These are phyloP conservation scores for Tetramorium alpestre DNA, from an alignment of 1,140 invertebrate species.

Conservation along the genomic window DNA sequence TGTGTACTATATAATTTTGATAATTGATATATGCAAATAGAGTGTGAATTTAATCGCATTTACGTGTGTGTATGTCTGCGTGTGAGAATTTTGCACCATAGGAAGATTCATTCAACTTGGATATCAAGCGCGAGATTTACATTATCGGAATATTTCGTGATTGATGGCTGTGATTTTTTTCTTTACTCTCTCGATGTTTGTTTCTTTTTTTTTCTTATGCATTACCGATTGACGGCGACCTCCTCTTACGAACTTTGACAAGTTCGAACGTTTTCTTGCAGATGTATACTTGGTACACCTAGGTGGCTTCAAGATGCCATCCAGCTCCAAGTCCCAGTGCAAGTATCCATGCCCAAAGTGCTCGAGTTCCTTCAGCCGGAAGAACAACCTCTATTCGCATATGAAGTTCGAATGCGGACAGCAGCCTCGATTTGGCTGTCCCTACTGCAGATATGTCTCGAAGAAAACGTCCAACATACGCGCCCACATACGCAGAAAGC, in stretches of 20 bases:
- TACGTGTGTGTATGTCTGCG: neutral
- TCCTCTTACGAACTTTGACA: slow-evolving; percentile 22
- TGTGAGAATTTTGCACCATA: neutral
- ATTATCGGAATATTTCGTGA: neutral
- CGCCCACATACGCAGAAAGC: slow-evolving; percentile 80
- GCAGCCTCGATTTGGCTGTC: slow-evolving; percentile 87
- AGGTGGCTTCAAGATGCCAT: slow-evolving; percentile 58
- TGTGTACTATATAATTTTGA: neutral
- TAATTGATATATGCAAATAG: neutral
- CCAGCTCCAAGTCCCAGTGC: neutral
- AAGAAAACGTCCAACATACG: slow-evolving; percentile 85
- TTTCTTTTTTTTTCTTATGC: neutral
- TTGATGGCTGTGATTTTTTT: neutral
- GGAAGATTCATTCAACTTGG: neutral
- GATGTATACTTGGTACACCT: slow-evolving; percentile 58
- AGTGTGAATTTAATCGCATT: slow-evolving; percentile 1
- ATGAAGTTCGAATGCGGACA: slow-evolving; percentile 87
- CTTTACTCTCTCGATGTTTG: neutral
- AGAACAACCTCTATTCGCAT: slow-evolving; percentile 88
- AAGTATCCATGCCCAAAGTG: slow-evolving; percentile 89
- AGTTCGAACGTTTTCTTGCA: slow-evolving; percentile 72
- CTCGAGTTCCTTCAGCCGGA: slow-evolving; percentile 86
- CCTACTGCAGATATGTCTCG: slow-evolving; percentile 85
- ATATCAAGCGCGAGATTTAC: neutral
- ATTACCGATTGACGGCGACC: neutral